These are phyloP conservation scores for Saxidomus purpurata DNA, from an alignment of 1,140 invertebrate genomes.

Conservation along the genomic window DNA sequence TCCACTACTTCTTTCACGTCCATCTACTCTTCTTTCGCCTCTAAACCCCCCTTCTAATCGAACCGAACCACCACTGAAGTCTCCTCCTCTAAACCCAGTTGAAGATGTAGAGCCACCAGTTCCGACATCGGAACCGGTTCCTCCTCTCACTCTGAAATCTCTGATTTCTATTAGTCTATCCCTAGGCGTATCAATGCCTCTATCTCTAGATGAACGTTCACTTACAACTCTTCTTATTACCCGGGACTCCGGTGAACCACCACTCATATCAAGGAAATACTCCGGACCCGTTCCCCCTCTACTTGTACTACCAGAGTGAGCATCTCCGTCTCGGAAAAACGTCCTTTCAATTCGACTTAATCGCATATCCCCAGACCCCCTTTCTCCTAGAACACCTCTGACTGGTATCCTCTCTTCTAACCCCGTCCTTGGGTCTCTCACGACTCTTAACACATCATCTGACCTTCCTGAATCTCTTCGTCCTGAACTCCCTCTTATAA, in stretches of 20 bases:
- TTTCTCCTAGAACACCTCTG: neutral
- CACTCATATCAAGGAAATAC: slow-evolving; percentile 26
- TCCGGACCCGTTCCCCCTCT: neutral
- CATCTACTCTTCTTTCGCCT: neutral
- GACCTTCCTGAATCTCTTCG: neutral
- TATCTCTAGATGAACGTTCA: neutral
- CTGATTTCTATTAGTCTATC: neutral
- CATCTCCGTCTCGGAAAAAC: no score
- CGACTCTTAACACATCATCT: neutral
- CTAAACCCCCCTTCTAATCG: neutral
- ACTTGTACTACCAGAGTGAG: neutral
- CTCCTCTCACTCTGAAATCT: neutral
- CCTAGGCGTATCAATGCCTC: neutral
- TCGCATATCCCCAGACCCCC: neutral
- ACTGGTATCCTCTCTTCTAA: neutral
- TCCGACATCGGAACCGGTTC: neutral
- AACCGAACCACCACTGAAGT: neutral
- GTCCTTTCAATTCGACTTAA: neutral
- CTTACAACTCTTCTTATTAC: neutral
- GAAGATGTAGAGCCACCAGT: neutral
- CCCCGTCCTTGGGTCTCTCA: neutral
- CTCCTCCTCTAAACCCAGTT: neutral
- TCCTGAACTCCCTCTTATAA: neutral
- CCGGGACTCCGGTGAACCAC: neutral
- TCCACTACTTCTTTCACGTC: neutral